Percentiles rank a stretch among this genome's conserved stretches.
Evolutionary conservation across 1,140 invertebrate genomes (phyloP).

Genomic region (Laupala kohalensis): DNA sequence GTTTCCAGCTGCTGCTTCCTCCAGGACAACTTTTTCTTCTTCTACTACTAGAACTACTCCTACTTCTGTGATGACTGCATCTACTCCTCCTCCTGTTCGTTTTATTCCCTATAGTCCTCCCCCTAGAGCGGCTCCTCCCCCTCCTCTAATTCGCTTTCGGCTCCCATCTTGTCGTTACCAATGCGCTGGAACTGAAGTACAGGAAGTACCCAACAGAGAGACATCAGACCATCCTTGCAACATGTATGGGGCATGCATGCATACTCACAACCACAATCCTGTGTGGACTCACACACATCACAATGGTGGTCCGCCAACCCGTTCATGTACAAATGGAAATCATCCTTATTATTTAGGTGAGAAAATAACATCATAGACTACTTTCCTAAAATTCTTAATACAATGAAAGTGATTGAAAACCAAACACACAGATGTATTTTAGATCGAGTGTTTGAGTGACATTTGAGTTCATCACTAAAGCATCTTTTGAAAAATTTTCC

Average conservation of each 20-base stretch:
- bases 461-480: no score
- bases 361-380: background rate
- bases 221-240: background rate
- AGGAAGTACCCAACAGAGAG: background rate
- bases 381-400: no score
- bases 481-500: no score
- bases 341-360: slow-evolving; percentile 2
- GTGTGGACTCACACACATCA: background rate
- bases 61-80: background rate
- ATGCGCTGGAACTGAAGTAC: background rate
- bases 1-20: slow-evolving; percentile 14
- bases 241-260: slow-evolving; percentile 3
- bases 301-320: background rate
- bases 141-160: slow-evolving; percentile 2
- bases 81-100: background rate
- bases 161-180: slow-evolving; percentile 9
- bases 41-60: background rate
- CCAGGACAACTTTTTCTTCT: slow-evolving; percentile 16
- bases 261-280: background rate
- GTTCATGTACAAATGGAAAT: background rate
- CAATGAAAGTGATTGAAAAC: no score
- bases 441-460: no score
- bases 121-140: background rate
- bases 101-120: slow-evolving; percentile 2
- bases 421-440: no score